phyloP scores from a whole-genome alignment of 2,797 vertebrate genomes.

The Pangasius mekongensis region DNA sequence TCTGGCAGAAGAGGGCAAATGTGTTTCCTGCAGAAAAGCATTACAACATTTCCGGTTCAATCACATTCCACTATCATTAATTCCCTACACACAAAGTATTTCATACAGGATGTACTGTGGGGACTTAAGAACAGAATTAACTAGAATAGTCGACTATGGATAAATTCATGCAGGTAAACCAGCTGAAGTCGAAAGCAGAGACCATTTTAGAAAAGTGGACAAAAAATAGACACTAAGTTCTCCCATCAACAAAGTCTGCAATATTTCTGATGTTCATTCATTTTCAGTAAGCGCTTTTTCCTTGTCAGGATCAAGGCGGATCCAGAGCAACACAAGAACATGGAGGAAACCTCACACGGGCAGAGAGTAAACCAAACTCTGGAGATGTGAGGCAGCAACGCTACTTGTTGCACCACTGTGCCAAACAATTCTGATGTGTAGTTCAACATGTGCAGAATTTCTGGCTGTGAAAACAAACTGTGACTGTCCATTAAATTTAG shows the following conservation, averaged over 20 bases:
- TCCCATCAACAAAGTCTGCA: background rate
- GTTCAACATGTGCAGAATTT: background rate
- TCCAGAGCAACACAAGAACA: background rate
- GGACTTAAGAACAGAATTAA: background rate
- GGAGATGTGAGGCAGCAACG: no score
- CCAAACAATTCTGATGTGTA: background rate
- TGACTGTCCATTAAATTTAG: background rate
- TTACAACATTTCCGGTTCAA: background rate
- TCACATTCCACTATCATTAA: background rate
- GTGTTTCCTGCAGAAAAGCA: slow-evolving; percentile 36
- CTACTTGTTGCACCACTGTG: no score
- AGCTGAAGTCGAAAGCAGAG: background rate
- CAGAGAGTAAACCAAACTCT: background rate
- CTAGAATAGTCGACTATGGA: background rate
- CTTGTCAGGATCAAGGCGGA: background rate
- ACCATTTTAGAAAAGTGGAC: background rate
- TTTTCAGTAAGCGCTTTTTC: background rate
- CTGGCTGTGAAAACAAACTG: background rate
- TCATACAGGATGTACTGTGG: background rate
- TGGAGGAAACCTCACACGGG: background rate
- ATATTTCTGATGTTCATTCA: background rate
- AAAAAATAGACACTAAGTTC: background rate
- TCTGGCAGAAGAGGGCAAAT: background rate
- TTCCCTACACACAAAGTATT: background rate
- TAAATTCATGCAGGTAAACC: background rate